Conservation (phyloP, 2,113 vertebrate genomes). For the Microcebus tavaratra region DNA sequence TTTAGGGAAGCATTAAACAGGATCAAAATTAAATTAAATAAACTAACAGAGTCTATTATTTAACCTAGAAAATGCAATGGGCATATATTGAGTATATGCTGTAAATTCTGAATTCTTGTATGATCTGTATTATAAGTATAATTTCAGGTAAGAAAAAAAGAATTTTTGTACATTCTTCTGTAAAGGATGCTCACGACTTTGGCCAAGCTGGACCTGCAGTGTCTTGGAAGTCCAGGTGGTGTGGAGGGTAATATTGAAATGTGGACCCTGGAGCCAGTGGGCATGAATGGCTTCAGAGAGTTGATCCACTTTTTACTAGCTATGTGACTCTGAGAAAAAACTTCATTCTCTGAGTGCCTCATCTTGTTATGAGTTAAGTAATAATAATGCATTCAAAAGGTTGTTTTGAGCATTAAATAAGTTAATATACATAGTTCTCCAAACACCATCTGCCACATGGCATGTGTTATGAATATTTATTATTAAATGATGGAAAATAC, state of each 20-base stretch:
- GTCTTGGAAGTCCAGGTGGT: background rate
- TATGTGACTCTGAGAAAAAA: background rate
- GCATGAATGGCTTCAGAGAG: background rate
- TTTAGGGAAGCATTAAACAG: background rate
- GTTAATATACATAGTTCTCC: background rate
- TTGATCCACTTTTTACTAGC: background rate
- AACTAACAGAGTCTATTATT: background rate
- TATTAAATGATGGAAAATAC: background rate
- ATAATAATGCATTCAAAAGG: background rate
- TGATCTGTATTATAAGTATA: background rate
- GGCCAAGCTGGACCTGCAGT: background rate
- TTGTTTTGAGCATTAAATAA: background rate
- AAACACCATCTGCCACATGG: background rate
- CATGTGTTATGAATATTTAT: background rate
- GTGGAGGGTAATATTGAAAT: background rate
- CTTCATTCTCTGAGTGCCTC: background rate
- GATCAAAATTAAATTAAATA: background rate
- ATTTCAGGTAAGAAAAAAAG: background rate
- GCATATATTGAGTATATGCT: background rate
- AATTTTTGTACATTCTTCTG: background rate
- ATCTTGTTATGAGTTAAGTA: background rate
- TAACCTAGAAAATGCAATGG: background rate
- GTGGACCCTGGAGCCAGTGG: too few relatives aligned
- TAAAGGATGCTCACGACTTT: background rate
- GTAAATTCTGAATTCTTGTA: background rate